Evolutionary conservation across 2,113 vertebrate genomes (phyloP).

Genomic region (Syrmaticus mikado): DNA sequence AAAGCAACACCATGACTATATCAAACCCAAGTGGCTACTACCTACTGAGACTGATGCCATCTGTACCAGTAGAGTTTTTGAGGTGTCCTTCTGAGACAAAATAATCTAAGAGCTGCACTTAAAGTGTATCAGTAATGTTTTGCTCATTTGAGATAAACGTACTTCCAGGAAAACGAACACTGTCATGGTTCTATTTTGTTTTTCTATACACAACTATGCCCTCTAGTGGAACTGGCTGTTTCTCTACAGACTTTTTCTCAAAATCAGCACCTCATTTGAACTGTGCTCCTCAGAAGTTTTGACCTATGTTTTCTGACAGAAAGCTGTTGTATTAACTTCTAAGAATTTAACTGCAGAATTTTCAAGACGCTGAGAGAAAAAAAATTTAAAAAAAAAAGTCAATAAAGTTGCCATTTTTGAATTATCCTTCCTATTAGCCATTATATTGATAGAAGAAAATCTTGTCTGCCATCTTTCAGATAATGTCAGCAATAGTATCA

Average conservation of each 20-base stretch:
- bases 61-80: background rate
- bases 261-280: background rate
- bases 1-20: background rate
- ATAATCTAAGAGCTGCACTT: background rate
- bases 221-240: slow-evolving; percentile 47
- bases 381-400: background rate
- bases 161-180: background rate
- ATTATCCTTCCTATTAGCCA: background rate
- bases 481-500: background rate
- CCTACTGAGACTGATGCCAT: background rate
- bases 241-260: background rate
- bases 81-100: background rate
- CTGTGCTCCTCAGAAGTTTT: background rate
- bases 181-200: background rate
- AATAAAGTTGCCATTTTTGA: background rate
- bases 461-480: background rate
- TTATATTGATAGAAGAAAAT: background rate
- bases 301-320: background rate
- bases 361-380: background rate
- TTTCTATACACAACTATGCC: slow-evolving; percentile 55
- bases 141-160: background rate
- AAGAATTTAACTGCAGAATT: background rate
- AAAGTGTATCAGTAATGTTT: background rate
- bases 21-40: background rate
- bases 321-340: background rate